Base-by-base conservation (phyloP, 2,797 vertebrate species). In the Pogonophryne albipinna region DNA sequence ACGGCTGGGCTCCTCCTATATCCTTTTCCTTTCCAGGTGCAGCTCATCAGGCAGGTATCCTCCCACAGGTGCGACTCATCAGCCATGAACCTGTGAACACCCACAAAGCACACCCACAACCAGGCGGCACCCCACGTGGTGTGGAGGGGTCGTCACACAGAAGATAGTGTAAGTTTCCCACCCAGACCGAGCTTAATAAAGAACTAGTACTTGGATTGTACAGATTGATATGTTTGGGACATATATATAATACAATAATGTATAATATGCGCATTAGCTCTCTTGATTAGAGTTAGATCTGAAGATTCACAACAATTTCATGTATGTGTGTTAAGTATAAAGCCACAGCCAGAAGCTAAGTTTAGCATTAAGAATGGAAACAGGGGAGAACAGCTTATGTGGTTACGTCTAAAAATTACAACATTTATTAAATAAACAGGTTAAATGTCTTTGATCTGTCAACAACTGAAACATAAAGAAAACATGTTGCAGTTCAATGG, bases 181-280 rank as follows among this genome's bases (percentile, higher is more conserved):
- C 27, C 11, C 10, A 66, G 13, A 74, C 19, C 2, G 0, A 4
- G 27, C n/a, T 52, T 9, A 77, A 70, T 31, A 16, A 58, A 57
- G 5, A 55, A 45, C 20, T 42, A 10, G n/a, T 78, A 42, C 38
- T 59, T 53, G 53, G 51, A 76, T 61, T 68, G 14, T 69, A 53
- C 19, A 53, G 3, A 23, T 73, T 0, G 13, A 41, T 14, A 27
- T 61, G 51, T 44, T 65, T 50, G 41, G 41, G 58, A 61, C n/a
- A 11, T 15, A 27, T 45, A 27, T 46, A 16, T 8, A 62, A 49
- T n/a, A 62, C 20, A 61, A 61, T 46, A 46, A 61, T 49, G n/a
- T 49, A 50, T 50, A 52, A 20, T 31, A 16, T 0, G 0, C 23
- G 3, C 10, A 17, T 58, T 67, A 45, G 17, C 31, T 38, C 51